Conservation (phyloP, 2,113 vertebrate species). For the Oreamnos americanus region DNA sequence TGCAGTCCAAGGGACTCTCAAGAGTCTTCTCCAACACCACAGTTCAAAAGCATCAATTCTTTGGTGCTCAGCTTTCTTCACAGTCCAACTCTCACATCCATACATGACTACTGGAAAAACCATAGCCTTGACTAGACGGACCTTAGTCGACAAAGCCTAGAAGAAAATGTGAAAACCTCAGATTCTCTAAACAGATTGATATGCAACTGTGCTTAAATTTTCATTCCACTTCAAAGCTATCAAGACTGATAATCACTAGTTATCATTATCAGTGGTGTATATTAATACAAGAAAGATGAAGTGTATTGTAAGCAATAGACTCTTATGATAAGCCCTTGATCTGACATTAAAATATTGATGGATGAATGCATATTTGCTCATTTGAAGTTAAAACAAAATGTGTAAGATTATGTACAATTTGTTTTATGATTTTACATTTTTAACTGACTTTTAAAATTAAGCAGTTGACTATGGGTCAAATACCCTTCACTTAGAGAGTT, state of each 20-base stretch:
- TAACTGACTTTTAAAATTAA: not conserved
- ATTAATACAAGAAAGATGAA: not conserved
- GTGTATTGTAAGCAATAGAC: not conserved
- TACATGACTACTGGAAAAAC: too few species aligned
- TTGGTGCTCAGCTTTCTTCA: fast-evolving
- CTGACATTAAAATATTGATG: not conserved
- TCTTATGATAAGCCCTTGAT: not conserved
- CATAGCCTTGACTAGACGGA: too few species aligned
- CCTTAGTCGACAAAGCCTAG: not conserved
- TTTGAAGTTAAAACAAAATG: not conserved
- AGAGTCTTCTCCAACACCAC: too few species aligned
- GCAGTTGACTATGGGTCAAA: not conserved
- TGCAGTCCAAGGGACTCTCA: too few species aligned
- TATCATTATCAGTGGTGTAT: not conserved
- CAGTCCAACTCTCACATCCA: too few species aligned
- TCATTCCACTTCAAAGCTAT: not conserved
- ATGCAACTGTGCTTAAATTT: not conserved
- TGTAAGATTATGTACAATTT: not conserved
- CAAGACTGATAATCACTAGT: not conserved
- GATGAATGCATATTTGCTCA: not conserved
- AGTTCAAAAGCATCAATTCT: too few species aligned
- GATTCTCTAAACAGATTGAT: not conserved
- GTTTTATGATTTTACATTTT: not conserved
- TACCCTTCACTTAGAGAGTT: not conserved
- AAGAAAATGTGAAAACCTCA: not conserved